Evolutionary conservation across 2,113 vertebrate species (phyloP).

Genomic region (Pogona vitticeps): DNA sequence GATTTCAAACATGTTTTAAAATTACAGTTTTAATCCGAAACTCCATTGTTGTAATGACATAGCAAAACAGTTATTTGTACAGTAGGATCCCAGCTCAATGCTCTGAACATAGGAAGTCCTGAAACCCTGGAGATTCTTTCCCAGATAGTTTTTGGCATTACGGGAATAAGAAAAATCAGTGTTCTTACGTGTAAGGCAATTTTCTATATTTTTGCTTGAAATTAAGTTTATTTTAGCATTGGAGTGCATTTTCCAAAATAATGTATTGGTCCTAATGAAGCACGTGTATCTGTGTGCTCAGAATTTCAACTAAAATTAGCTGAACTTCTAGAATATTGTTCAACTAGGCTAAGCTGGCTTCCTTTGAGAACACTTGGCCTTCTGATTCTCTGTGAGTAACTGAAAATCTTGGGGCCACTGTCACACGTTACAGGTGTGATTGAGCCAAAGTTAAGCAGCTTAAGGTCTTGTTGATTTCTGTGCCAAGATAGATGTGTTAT

Average conservation of each 20-base stretch:
- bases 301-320: neutral
- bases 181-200: neutral
- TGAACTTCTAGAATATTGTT: neutral
- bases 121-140: no score
- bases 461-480: neutral
- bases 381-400: neutral
- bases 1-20: neutral
- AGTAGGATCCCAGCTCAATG: no score
- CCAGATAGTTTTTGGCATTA: no score
- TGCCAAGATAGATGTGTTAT: neutral
- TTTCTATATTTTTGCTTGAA: neutral
- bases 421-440: no score
- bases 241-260: no score
- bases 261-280: neutral
- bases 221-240: neutral
- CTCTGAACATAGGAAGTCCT: no score
- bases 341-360: neutral
- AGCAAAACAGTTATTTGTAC: no score
- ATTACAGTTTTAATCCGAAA: no score
- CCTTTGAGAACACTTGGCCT: neutral
- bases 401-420: no score
- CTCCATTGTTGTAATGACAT: no score
- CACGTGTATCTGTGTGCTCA: neutral
- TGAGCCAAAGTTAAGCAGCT: neutral
- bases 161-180: no score